These are phyloP conservation scores for Vicugna pacos DNA, from an alignment of 2,113 vertebrate genomes.

Conservation along the genomic window DNA sequence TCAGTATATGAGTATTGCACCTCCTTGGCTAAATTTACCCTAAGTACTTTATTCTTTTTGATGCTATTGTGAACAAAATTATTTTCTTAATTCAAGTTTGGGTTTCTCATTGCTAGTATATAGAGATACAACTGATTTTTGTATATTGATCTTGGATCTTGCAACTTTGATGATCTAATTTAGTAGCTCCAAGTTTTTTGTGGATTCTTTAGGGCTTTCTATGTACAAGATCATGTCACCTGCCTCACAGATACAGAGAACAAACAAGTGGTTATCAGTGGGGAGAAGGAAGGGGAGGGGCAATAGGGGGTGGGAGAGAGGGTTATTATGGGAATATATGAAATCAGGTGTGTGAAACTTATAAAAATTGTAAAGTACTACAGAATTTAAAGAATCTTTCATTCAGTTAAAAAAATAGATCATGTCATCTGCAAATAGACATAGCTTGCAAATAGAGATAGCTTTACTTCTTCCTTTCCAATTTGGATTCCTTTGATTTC, in stretches of 20 bases:
- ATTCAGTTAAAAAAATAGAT: background rate
- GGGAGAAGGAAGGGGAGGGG: background rate
- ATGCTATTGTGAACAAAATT: background rate
- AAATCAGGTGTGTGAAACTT: background rate
- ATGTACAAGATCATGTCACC: background rate
- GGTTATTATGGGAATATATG: background rate
- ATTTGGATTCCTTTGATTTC: background rate
- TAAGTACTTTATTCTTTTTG: background rate
- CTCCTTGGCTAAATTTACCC: background rate
- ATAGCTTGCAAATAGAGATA: background rate
- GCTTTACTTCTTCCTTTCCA: background rate
- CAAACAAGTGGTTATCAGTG: background rate
- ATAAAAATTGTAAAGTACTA: too few relatives aligned
- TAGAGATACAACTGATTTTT: background rate
- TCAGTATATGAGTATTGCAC: background rate
- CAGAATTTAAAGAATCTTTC: background rate
- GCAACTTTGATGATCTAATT: background rate
- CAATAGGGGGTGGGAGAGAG: background rate
- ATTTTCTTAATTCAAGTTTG: slow-evolving; percentile 2
- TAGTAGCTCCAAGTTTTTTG: background rate
- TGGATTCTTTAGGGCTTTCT: background rate
- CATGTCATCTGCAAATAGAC: background rate
- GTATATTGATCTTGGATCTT: background rate
- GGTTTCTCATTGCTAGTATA: background rate
- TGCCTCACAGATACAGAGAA: background rate